Evolutionary conservation across 2,113 vertebrate genomes (phyloP), one percentile per base, ranked within the genome.

Genomic region (Ailurus styani): DNA sequence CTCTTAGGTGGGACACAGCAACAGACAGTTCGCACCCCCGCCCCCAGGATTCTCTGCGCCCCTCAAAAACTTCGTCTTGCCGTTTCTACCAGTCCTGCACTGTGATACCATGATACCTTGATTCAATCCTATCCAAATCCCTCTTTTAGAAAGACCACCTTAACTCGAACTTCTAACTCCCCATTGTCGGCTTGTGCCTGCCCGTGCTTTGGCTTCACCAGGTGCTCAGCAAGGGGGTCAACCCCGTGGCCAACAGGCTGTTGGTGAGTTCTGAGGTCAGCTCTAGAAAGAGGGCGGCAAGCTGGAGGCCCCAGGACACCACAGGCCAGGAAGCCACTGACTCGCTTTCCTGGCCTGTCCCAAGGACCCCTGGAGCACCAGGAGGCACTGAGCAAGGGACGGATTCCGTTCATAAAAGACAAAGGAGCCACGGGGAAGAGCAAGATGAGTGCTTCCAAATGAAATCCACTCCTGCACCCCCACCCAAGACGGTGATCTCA

Each of bases 401-500:
- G 11, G 7, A 13, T 37, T 47, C 20, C 4, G 2, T 37, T 52
- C 64, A 21, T 25, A n/a, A 87, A 64, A 83, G 27, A 42, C 17
- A n/a, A 20, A 88, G 25, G 15, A 89, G 52, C 45, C 9, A 23
- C 0, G 3, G 5, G 40, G 25, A 50, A 62, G 68, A 60, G 68
- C 10, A 34, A 78, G n/a, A 37, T 4, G 0, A 84, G 42, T 34
- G 55, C 57, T 34, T 90, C 66, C 31, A 37, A 9, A 70, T 72
- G 52, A 54, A 78, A 18, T 31, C 6, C 1, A n/a, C n/a, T n/a
- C n/a, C n/a, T n/a, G 4, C 18, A 3, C 25, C 20, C 0, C 1
- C 52, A n/a, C 23, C 17, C 27, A 31, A 57, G 20, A 54, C 8
- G 47, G 93, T 27, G 37, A 37, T n/a, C 47, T 73, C 62, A 2